These are phyloP conservation scores for Lepus oiostolus DNA, from an alignment of 2,797 vertebrate genomes.

Conservation along the genomic window DNA sequence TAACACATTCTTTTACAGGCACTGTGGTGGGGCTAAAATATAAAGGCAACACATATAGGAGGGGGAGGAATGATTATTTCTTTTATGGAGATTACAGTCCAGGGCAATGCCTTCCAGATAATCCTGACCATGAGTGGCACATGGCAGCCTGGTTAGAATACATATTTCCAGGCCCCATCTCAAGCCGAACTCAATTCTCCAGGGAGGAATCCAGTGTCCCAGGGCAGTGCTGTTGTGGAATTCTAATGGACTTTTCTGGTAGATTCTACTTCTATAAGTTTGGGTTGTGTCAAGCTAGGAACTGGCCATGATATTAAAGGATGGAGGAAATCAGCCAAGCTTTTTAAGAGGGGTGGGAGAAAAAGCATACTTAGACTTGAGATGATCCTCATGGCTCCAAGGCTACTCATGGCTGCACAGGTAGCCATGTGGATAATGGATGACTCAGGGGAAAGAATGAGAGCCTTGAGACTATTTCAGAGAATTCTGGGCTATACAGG, in stretches of 20 bases:
- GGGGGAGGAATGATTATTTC: not conserved
- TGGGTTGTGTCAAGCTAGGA: not conserved
- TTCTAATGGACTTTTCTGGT: constrained; percentile 1
- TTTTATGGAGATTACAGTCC: not conserved
- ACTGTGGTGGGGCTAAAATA: too few species aligned
- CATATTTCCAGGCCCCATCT: not conserved
- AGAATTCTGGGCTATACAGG: not conserved
- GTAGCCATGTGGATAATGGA: not conserved
- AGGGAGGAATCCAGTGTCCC: not conserved
- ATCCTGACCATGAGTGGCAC: not conserved
- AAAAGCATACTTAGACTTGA: not conserved
- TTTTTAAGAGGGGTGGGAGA: not conserved
- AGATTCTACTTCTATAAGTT: not conserved
- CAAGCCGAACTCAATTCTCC: not conserved
- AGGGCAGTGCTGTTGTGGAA: not conserved
- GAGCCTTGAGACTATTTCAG: not conserved
- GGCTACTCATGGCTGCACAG: too few species aligned
- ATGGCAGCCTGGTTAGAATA: not conserved
- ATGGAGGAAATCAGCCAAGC: not conserved
- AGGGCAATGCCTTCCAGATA: not conserved
- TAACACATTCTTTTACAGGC: not conserved
- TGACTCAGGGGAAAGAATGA: not conserved
- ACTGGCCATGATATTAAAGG: not conserved
- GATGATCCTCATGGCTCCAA: not conserved
- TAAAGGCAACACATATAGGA: not conserved